Conservation (phyloP, 2,888 invertebrate genomes). For the Notocelia uddmanniana region DNA sequence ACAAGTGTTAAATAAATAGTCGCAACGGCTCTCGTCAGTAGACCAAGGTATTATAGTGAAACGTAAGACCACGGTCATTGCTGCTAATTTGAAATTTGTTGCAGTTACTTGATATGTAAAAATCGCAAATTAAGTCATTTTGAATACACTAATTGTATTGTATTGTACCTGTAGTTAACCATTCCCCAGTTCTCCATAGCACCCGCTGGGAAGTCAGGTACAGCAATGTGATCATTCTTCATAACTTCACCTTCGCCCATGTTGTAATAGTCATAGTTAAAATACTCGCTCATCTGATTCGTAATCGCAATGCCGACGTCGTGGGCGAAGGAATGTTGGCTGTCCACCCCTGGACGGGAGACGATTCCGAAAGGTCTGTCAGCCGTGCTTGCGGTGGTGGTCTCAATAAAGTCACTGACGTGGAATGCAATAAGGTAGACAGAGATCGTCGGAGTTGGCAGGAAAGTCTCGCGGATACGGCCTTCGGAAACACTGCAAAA, state of each 20-base stretch:
- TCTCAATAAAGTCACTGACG: conserved; percentile 89
- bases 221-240: conserved; percentile 89
- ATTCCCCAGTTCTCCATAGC: conserved; percentile 96
- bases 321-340: conserved; percentile 79
- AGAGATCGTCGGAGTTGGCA: conserved; percentile 89
- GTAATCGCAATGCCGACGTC: conserved; percentile 78
- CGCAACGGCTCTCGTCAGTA: too few species aligned
- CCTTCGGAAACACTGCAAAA: conserved; percentile 54
- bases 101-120: too few species aligned
- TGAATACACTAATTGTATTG: too few species aligned
- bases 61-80: too few species aligned
- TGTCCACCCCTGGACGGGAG: conserved; percentile 69
- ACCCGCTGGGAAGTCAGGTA: conserved; percentile 92
- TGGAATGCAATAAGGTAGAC: conserved; percentile 94
- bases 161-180: conserved; percentile 89
- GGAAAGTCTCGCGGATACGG: conserved; percentile 77
- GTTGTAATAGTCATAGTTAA: conserved; percentile 81
- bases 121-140: too few species aligned
- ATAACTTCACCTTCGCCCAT: conserved; percentile 83
- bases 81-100: too few species aligned
- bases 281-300: conserved; percentile 84
- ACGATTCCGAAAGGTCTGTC: conserved; percentile 73
- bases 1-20: too few species aligned
- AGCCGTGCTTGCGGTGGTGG: conserved; percentile 58
- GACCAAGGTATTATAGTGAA: too few species aligned